These are phyloP conservation scores for Agrotis exclamationis DNA, from an alignment of 2,888 invertebrate genomes.

Conservation along the genomic window DNA sequence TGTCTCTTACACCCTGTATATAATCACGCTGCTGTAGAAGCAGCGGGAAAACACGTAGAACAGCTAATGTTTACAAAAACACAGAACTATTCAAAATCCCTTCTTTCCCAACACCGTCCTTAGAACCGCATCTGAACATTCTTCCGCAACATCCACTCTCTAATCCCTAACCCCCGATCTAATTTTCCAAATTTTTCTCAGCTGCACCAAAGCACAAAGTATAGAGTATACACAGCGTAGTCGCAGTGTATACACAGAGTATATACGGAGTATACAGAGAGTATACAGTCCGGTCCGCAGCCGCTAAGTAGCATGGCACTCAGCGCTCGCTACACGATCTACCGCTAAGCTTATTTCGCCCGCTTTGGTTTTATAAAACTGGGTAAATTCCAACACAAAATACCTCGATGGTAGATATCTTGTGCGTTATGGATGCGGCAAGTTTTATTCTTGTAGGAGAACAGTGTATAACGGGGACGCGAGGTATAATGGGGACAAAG, in stretches of 20 bases:
- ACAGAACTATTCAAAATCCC: background rate
- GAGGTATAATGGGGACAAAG: no score
- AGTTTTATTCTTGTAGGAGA: background rate
- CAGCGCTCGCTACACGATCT: constrained; percentile 76
- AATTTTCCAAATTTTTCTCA: constrained; percentile 59
- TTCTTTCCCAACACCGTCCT: background rate
- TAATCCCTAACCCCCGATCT: constrained; percentile 48
- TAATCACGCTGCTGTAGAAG: no score
- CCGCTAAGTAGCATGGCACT: constrained; percentile 84
- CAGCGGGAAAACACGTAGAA: no score
- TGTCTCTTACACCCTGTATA: no score
- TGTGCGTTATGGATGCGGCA: constrained; percentile 65
- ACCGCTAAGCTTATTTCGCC: constrained; percentile 87
- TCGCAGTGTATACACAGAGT: constrained; percentile 43
- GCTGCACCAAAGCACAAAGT: constrained; percentile 34
- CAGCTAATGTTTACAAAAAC: background rate
- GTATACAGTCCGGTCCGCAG: constrained; percentile 58
- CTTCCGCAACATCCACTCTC: constrained; percentile 28
- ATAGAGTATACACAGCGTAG: constrained; percentile 42
- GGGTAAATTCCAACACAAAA: constrained; percentile 84
- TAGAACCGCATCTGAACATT: background rate
- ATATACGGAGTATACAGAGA: constrained; percentile 39
- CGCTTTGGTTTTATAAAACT: constrained; percentile 90
- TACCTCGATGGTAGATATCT: constrained; percentile 50
- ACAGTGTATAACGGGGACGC: no score